Percentiles rank a stretch among this genome's conserved stretches.
phyloP scores from a whole-genome alignment of 2,113 vertebrate species.

The Melierax canorus region DNA sequence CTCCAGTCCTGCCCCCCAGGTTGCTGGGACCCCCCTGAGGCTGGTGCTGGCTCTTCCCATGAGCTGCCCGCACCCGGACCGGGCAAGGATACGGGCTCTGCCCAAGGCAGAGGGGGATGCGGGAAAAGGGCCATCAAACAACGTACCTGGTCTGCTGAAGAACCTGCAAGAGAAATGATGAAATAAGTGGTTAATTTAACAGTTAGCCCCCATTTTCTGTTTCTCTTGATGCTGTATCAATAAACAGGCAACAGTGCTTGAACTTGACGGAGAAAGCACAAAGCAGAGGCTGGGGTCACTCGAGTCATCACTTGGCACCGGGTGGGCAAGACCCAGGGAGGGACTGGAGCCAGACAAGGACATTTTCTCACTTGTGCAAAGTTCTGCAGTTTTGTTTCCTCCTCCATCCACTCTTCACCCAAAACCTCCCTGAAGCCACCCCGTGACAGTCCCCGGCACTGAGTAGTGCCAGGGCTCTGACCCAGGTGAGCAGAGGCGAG shows the following conservation, averaged over 20 bases:
- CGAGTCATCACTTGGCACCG: rapidly evolving
- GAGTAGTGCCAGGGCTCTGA: not conserved
- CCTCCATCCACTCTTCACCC: not conserved
- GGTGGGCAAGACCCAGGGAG: not conserved
- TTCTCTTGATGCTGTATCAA: not conserved
- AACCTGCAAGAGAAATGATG: slow-evolving; percentile 56
- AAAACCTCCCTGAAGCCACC: not conserved
- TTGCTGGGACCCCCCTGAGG: not conserved
- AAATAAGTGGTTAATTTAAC: not conserved
- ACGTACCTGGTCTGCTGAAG: slow-evolving; percentile 71
- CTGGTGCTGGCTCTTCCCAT: not conserved
- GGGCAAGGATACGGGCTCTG: not conserved
- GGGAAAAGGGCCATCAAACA: not conserved
- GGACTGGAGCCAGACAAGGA: not conserved
- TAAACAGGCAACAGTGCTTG: not conserved
- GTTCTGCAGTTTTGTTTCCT: not conserved
- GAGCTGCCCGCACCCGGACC: not conserved
- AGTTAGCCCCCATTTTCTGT: not conserved
- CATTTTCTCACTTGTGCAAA: not conserved
- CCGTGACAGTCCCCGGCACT: rapidly evolving
- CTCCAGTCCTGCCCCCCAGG: not conserved
- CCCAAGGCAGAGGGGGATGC: not conserved
- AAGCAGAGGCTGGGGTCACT: not conserved
- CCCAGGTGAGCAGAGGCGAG: rapidly evolving
- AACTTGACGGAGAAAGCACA: not conserved